A percentile compares a stretch with the other conserved stretches of the same genome.
These are phyloP conservation scores for Galerucella calmariensis DNA, from an alignment of 2,888 invertebrate genomes.

Conservation along the genomic window DNA sequence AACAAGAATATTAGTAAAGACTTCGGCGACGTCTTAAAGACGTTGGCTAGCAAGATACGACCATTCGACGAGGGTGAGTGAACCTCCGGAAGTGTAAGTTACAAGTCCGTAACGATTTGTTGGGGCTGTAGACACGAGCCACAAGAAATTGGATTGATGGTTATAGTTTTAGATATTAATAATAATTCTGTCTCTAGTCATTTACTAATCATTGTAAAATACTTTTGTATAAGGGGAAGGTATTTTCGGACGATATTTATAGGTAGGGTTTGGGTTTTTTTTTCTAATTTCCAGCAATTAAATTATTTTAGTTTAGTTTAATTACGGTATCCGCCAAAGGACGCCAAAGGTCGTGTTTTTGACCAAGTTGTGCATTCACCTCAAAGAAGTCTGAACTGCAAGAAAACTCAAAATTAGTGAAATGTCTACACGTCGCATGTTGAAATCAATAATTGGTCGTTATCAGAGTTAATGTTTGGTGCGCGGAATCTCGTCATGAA, in stretches of 20 bases:
- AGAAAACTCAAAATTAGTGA: no score
- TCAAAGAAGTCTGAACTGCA: no score
- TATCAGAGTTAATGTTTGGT: no score
- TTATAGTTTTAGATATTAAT: not conserved
- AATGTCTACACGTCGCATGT: no score
- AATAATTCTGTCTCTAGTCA: not conserved
- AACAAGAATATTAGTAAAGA: not conserved
- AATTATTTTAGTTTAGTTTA: no score
- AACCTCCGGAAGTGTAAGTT: slow-evolving; percentile 1
- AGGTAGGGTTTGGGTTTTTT: not conserved
- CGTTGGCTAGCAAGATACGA: not conserved
- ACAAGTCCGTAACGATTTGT: slow-evolving; percentile 3
- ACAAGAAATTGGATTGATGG: slow-evolving; percentile 6
- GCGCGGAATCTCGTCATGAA: no score
- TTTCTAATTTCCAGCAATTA: not conserved
- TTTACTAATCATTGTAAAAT: not conserved
- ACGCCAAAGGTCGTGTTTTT: no score
- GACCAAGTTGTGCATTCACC: no score
- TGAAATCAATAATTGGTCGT: no score
- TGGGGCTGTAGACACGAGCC: not conserved
- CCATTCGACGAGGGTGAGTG: not conserved
- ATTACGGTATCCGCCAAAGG: no score
- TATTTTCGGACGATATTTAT: not conserved
- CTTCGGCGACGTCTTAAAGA: not conserved
- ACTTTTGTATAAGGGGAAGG: not conserved